Percentiles rank a stretch among this genome's conserved stretches.
These are phyloP conservation scores for Tympanoctomys barrerae DNA, from an alignment of 2,797 vertebrate species.

Conservation along the genomic window DNA sequence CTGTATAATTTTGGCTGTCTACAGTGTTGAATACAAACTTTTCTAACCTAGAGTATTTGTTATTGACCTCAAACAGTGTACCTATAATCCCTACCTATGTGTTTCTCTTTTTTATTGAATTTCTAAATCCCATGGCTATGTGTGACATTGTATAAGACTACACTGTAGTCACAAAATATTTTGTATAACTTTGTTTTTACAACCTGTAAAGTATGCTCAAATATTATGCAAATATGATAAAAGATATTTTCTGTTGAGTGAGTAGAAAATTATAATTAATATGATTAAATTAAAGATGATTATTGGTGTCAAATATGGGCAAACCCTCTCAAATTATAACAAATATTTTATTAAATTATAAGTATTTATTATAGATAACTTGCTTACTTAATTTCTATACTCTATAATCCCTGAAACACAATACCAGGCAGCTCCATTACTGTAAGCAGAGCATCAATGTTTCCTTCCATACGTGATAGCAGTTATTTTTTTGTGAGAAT, in stretches of 20 bases:
- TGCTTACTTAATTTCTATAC: not conserved
- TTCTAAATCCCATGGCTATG: not conserved
- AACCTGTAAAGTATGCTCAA: not conserved
- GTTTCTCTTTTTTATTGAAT: not conserved
- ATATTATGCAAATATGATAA: not conserved
- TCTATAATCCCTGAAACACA: not conserved
- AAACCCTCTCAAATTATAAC: not conserved
- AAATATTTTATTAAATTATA: not conserved
- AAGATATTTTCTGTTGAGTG: not conserved
- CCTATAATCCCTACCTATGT: not conserved
- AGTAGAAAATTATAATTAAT: not conserved
- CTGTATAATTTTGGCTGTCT: not conserved
- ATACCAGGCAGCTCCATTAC: not conserved
- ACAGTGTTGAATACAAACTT: not conserved
- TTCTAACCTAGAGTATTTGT: not conserved
- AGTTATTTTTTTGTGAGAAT: constrained; percentile 46
- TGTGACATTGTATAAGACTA: not conserved
- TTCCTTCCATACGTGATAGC: not conserved
- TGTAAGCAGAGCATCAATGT: constrained; percentile 37
- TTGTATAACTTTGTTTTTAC: not conserved
- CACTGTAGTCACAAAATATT: not conserved
- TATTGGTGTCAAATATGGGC: not conserved
- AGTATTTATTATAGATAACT: not conserved
- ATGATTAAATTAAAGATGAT: not conserved
- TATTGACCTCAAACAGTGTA: not conserved